Conservation (phyloP, 2,113 vertebrate genomes). For the Proterorhinus semilunaris region DNA sequence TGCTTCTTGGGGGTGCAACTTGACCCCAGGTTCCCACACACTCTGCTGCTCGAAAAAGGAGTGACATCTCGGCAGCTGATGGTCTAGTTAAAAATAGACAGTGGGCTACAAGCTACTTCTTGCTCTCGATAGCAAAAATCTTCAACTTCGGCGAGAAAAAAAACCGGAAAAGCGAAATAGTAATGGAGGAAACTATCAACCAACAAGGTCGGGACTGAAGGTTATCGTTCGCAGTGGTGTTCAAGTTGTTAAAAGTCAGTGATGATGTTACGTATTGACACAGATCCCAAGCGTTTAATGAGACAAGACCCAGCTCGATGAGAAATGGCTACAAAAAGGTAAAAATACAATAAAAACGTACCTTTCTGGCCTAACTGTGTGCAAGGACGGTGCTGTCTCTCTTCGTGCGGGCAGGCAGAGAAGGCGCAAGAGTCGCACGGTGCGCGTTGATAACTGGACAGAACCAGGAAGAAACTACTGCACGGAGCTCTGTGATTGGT, state of each 20-base stretch:
- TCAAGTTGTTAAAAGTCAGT: background rate
- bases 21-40: conserved; percentile 51
- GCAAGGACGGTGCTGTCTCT: conserved; percentile 59
- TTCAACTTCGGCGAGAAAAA: background rate
- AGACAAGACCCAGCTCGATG: background rate
- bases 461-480: conserved; percentile 54
- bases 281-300: background rate
- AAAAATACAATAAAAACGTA: conserved; percentile 28
- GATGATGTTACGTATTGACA: background rate
- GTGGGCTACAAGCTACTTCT: conserved; percentile 29
- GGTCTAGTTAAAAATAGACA: conserved; percentile 68
- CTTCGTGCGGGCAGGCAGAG: conserved; percentile 58
- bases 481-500: conserved; percentile 59
- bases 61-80: conserved; percentile 64
- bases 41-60: conserved; percentile 63
- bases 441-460: conserved; percentile 40
- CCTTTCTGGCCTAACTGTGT: conserved; percentile 70
- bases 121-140: conserved; percentile 2
- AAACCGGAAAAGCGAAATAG: background rate
- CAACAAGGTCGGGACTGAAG: conserved; percentile 27
- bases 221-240: conserved; percentile 5
- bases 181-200: background rate
- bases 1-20: conserved; percentile 49
- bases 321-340: background rate
- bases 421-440: conserved; percentile 54